phyloP scores from a whole-genome alignment of 1,140 invertebrate genomes.

The Diabrotica virgifera region DNA sequence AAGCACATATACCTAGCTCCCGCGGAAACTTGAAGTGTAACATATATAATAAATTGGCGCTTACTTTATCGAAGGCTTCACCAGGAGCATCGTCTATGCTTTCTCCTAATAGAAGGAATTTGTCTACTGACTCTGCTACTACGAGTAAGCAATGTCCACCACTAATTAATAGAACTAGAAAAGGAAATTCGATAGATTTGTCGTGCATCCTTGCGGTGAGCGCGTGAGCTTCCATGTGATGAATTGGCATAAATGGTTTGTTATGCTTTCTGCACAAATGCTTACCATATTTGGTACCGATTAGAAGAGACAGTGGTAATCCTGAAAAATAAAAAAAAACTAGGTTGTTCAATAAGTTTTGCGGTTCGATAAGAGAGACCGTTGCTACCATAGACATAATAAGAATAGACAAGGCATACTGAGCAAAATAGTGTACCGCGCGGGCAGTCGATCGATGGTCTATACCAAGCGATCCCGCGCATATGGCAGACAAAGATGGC shows the following conservation, averaged over 20 bases:
- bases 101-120: conserved; percentile 78
- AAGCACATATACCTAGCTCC: too few species aligned
- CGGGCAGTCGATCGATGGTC: too few species aligned
- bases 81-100: conserved; percentile 85
- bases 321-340: conserved; percentile 50
- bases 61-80: conserved; percentile 85
- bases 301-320: conserved; percentile 70
- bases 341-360: too few species aligned
- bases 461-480: too few species aligned
- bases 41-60: too few species aligned
- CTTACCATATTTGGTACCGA: conserved; percentile 85
- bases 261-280: conserved; percentile 65
- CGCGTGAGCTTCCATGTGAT: conserved; percentile 99
- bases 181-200: conserved; percentile 76
- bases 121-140: conserved; percentile 69
- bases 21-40: too few species aligned
- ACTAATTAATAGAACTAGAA: conserved; percentile 84
- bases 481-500: too few species aligned
- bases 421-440: too few species aligned
- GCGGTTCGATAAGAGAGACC: too few species aligned
- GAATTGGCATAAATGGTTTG: conserved; percentile 91
- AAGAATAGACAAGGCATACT: too few species aligned
- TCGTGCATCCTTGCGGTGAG: conserved; percentile 74
- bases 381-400: too few species aligned
- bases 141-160: conserved; percentile 88